Conservation (phyloP, 2,797 vertebrate genomes). For the Sorex maritimensis region DNA sequence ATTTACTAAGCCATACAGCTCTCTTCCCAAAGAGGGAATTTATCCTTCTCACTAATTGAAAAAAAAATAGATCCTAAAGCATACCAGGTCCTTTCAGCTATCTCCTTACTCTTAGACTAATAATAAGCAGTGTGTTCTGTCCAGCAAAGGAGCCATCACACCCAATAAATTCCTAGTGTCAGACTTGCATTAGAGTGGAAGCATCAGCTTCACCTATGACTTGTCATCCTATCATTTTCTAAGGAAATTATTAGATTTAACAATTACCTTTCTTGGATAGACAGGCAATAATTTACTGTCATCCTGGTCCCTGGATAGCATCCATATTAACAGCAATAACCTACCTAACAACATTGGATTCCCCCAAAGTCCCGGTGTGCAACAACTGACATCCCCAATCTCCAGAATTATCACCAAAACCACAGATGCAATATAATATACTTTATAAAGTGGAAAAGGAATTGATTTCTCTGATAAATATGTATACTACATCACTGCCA, state of each 20-base stretch:
- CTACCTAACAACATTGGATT: neutral
- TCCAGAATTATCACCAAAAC: too few relatives aligned
- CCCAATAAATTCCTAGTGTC: slow-evolving; percentile 46
- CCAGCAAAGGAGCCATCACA: slow-evolving; percentile 18
- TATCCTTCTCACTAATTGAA: neutral
- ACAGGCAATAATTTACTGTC: slow-evolving; percentile 56
- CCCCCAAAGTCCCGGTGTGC: neutral
- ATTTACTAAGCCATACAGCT: slow-evolving; percentile 5
- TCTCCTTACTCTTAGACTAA: slow-evolving; percentile 26
- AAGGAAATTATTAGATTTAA: slow-evolving; percentile 71
- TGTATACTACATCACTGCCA: too few relatives aligned
- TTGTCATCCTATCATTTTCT: slow-evolving; percentile 39
- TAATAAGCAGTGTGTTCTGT: slow-evolving; percentile 1
- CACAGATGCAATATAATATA: too few relatives aligned
- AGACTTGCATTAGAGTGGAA: slow-evolving; percentile 18
- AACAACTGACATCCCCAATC: too few relatives aligned
- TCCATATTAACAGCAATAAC: neutral
- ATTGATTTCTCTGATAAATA: too few relatives aligned
- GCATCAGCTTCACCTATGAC: slow-evolving; percentile 62
- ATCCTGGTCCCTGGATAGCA: slow-evolving; percentile 13
- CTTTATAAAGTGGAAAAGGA: too few relatives aligned
- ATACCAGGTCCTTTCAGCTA: slow-evolving; percentile 25
- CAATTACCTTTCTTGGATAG: slow-evolving; percentile 55
- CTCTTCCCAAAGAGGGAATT: neutral
- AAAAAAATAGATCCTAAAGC: neutral